Base-by-base conservation (phyloP, 2,888 invertebrate genomes). In the Toxonevra muliebris region DNA sequence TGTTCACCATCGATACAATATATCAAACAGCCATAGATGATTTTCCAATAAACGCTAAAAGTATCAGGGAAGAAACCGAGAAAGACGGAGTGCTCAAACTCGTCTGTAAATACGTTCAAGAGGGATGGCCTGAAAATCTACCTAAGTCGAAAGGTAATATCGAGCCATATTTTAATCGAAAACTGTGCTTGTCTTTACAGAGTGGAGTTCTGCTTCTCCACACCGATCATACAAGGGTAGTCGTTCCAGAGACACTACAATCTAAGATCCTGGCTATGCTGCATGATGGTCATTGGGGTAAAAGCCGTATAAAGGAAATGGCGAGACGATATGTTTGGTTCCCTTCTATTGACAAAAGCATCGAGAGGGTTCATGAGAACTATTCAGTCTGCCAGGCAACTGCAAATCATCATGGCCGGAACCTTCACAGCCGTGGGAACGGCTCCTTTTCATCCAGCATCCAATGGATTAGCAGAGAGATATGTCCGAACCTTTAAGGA, bases 401-500 rank as follows among this genome's bases (percentile, higher is more conserved):
- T 8, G 58, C 64, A n/a, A 53, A 54, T 1, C 17, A 63, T 55
- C 48, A n/a, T 8, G 20, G 59, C 53, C 13, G 52, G 59, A 43
- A 52, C 40, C 1, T 12, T 7, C 54, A 48, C 12, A 12, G 2
- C 48, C 53, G 71, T 40, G 45, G 42, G 0, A 43, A 19, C 0
- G 76, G 76, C 63, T 76, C 76, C 61, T 60, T 54, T 30, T 30
- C 30, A 4, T 11, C 41, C 68, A n/a, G n/a, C n/a, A n/a, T n/a
- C n/a, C n/a, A n/a, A n/a, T n/a, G n/a, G n/a, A n/a, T n/a, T n/a
- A n/a, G n/a, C n/a, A n/a, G 67, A 45, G 15, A 19, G 1, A 50
- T 17, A 11, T 70, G 69, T 43, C 57, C 19, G 45, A 71, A 68
- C 3, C 41, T 62, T 15, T 66, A 69, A 13, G 17, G 71, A 20